Percentiles rank a stretch among this genome's conserved stretches.
Evolutionary conservation across 1,140 invertebrate genomes (phyloP).

Genomic region (Diachasmimorpha longicaudata): DNA sequence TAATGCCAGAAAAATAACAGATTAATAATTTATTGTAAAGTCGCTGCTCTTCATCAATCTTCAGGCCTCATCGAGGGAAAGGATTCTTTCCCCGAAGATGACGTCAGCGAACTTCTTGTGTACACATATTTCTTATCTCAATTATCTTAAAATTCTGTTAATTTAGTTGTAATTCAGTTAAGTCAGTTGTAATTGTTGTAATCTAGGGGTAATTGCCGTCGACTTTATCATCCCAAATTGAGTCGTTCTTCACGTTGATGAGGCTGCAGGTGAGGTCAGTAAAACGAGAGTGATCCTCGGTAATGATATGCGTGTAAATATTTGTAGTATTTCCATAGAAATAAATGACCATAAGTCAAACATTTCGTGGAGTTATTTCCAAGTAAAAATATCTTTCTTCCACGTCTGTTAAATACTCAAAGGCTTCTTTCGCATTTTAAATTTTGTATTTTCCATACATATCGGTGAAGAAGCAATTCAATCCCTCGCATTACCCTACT

Average conservation of each 20-base stretch:
- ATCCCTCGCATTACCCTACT: constrained; percentile 1
- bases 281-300: not conserved
- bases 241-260: not conserved
- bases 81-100: no score
- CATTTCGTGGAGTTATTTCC: not conserved
- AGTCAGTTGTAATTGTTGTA: no score
- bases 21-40: no score
- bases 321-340: not conserved
- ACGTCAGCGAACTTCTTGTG: no score
- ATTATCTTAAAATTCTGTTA: no score
- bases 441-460: no score
- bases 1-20: no score
- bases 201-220: no score
- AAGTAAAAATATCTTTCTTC: not conserved
- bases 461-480: not conserved
- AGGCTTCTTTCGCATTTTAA: not conserved
- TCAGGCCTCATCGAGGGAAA: no score
- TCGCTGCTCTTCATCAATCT: no score
- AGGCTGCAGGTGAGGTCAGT: not conserved
- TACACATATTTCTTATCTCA: no score
- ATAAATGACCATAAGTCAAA: not conserved
- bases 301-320: not conserved
- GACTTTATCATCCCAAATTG: not conserved
- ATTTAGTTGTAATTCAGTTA: no score
- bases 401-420: not conserved